Evolutionary conservation across 2,113 vertebrate genomes (phyloP).

Genomic region (Empidonax alnorum): DNA sequence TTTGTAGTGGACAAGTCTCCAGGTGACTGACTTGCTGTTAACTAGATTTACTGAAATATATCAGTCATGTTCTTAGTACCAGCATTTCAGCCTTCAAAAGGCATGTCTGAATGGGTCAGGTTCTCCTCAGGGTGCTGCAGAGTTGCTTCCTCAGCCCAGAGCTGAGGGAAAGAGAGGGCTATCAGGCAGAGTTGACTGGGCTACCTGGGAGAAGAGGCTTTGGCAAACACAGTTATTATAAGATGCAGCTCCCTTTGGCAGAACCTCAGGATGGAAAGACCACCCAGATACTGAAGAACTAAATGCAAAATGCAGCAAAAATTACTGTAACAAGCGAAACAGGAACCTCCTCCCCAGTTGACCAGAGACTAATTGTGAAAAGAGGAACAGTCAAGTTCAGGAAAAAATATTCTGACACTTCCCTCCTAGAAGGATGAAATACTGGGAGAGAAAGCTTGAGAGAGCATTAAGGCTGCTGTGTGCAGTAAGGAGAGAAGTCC

Average conservation of each 20-base stretch:
- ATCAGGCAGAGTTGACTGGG: neutral
- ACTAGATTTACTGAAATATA: neutral
- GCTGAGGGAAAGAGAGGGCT: neutral
- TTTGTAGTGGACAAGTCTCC: neutral
- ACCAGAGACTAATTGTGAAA: neutral
- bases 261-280: neutral
- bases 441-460: fast-evolving
- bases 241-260: neutral
- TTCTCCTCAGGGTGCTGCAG: neutral
- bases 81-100: neutral
- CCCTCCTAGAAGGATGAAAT: neutral
- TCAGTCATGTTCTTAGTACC: neutral
- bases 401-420: neutral
- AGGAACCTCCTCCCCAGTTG: neutral
- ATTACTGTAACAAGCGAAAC: fast-evolving
- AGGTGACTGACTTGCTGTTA: neutral
- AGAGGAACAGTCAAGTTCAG: neutral
- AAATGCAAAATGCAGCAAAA: neutral
- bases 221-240: neutral
- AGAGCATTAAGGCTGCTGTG: fast-evolving
- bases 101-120: neutral
- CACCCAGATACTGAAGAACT: neutral
- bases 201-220: neutral
- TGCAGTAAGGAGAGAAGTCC: neutral
- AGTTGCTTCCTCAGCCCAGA: neutral